Base-by-base conservation (phyloP, 2,888 invertebrate genomes). In the Agriopis aurantiaria region DNA sequence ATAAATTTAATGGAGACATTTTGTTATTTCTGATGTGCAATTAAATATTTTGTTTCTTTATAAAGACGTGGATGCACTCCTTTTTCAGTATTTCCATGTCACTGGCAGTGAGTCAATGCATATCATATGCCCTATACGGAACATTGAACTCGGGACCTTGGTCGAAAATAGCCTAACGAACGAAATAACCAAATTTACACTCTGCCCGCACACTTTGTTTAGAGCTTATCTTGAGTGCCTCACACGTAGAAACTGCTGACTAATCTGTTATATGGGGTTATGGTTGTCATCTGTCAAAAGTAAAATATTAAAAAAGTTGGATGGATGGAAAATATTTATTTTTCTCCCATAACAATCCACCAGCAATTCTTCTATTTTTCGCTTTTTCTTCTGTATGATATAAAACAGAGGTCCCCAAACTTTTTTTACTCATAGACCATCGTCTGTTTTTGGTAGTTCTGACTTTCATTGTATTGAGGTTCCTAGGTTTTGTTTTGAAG, bases 181-280 rank as follows among this genome's bases (percentile, higher is more conserved):
- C 80, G 83, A 91, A 87, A 89, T 85, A 83, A 85, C 89, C 86
- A 88, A 90, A 90, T 88, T 90, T 88, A 89, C 88, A 83, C 82
- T 77, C 78, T 80, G 78, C 84, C 72, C 73, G 72, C 66, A 81
- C 84, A 88, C 86, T 89, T 86, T 88, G 87, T 89, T 86, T 79
- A 81, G 75, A 81, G 85, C 84, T 90, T 89, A 90, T 90, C 89
- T 84, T 52, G 63, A 77, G 74, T 79, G 76, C 72, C 68, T 74
- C 74, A 59, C 69, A 55, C 64, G 17, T 9, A 66, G 62, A 41
- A 46, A 63, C 63, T 71, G 43, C 45, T 67, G 17, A 46, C 23
- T 67, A 45, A 64, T 12, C 65, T 63, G 33, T 23, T 1, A 17
- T 11, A 17, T 46, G 8, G 17, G 4, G 33, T 64, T 57, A 69